phyloP scores from a whole-genome alignment of 2,888 invertebrate genomes.

The Hypomecis punctinalis region DNA sequence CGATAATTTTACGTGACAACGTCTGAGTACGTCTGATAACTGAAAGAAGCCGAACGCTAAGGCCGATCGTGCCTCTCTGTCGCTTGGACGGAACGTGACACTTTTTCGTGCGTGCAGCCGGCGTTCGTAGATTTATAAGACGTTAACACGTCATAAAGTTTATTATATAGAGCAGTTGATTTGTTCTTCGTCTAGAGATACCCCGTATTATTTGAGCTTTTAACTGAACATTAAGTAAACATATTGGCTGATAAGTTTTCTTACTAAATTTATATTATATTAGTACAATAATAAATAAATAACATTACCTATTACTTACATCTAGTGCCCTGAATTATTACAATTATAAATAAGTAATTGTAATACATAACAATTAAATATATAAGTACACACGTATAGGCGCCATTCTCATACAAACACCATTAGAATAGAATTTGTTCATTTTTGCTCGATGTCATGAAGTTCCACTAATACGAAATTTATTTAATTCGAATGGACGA shows the following conservation, averaged over 20 bases:
- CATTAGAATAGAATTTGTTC: background rate
- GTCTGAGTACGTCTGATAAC: too few species aligned
- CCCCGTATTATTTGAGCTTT: background rate
- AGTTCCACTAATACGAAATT: background rate
- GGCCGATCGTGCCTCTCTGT: too few species aligned
- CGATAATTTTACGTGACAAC: too few species aligned
- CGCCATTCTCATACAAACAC: background rate
- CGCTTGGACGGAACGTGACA: too few species aligned
- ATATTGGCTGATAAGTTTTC: conserved; percentile 13
- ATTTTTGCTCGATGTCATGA: conserved; percentile 4
- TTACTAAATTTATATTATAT: conserved; percentile 6
- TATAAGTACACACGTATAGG: background rate
- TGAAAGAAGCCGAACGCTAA: too few species aligned
- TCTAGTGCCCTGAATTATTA: background rate
- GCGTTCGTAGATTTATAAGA: too few species aligned
- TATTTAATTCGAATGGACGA: conserved; percentile 4
- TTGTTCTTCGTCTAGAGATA: too few species aligned
- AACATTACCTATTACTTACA: conserved; percentile 8
- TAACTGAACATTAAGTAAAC: background rate
- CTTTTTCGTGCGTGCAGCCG: too few species aligned
- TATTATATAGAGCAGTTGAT: too few species aligned
- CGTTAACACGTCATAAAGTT: too few species aligned
- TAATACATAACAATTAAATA: too few species aligned
- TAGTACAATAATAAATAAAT: conserved; percentile 13
- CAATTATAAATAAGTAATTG: too few species aligned